phyloP scores from a whole-genome alignment of 2,888 invertebrate genomes.

The Ectropis crepuscularia region DNA sequence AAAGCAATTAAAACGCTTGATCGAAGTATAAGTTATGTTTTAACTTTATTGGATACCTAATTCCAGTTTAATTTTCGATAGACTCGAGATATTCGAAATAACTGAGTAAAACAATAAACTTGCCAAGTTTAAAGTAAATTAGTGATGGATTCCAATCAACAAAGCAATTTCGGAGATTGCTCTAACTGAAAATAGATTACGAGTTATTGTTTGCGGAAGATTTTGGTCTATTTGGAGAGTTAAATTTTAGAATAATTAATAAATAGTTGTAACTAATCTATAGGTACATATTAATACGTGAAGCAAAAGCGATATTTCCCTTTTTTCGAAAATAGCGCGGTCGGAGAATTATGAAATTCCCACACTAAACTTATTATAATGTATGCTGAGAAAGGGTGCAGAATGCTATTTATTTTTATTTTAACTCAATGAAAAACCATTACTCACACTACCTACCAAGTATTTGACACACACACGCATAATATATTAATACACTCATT shows the following conservation, averaged over 20 bases:
- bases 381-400: too few species aligned
- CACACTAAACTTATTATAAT: too few species aligned
- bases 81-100: slow-evolving; percentile 16
- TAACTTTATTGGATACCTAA: slow-evolving; percentile 5
- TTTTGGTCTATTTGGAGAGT: slow-evolving; percentile 1
- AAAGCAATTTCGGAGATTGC: slow-evolving; percentile 28
- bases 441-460: too few species aligned
- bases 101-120: slow-evolving; percentile 18
- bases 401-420: too few species aligned
- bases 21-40: not conserved
- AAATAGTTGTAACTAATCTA: too few species aligned
- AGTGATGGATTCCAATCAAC: slow-evolving; percentile 23
- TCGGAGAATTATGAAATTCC: too few species aligned
- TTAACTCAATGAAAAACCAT: too few species aligned
- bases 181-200: slow-evolving; percentile 21
- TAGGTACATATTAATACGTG: not conserved
- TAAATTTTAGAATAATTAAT: not conserved
- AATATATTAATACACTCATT: too few species aligned
- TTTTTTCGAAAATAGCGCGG: too few species aligned
- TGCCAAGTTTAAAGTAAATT: slow-evolving; percentile 19
- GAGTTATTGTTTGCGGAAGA: slow-evolving; percentile 5
- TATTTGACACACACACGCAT: too few species aligned
- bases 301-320: too few species aligned
- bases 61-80: slow-evolving; percentile 31
- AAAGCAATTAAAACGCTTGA: not conserved